Conservation (phyloP, 2,113 vertebrate genomes). For the Ascaphus truei region DNA sequence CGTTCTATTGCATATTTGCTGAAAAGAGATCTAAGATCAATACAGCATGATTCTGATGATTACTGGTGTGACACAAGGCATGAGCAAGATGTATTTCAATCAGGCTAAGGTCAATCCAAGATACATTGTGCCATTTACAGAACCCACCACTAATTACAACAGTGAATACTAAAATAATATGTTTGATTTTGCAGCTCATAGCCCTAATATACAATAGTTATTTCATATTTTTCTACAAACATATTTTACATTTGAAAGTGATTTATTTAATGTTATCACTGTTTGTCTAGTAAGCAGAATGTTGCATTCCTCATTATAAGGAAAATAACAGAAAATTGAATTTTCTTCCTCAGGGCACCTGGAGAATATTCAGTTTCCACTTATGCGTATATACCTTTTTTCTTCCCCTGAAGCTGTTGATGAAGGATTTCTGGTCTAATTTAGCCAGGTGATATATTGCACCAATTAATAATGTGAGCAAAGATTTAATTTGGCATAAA, state of each 20-base stretch:
- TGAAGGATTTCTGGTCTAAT: constrained; percentile 8
- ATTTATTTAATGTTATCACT: background rate
- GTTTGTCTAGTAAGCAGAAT: background rate
- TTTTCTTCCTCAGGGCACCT: background rate
- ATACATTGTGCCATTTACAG: background rate
- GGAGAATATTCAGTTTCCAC: background rate
- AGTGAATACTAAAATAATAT: background rate
- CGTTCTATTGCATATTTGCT: background rate
- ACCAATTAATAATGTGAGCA: constrained; percentile 20
- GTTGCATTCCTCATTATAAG: background rate
- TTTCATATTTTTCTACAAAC: background rate
- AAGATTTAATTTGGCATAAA: constrained; percentile 30
- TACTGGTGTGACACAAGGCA: background rate
- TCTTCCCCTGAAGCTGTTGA: constrained; percentile 11
- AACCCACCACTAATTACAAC: background rate
- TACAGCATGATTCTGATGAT: background rate
- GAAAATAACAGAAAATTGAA: background rate
- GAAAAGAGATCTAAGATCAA: background rate
- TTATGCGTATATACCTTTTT: background rate
- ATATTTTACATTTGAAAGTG: background rate
- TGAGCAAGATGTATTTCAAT: background rate
- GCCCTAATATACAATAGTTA: background rate
- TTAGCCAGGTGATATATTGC: constrained; percentile 23
- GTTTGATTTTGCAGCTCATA: background rate
- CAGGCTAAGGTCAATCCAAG: background rate